Evolutionary conservation across 2,888 invertebrate genomes (phyloP).

Genomic region (Hyposoter dolosus): DNA sequence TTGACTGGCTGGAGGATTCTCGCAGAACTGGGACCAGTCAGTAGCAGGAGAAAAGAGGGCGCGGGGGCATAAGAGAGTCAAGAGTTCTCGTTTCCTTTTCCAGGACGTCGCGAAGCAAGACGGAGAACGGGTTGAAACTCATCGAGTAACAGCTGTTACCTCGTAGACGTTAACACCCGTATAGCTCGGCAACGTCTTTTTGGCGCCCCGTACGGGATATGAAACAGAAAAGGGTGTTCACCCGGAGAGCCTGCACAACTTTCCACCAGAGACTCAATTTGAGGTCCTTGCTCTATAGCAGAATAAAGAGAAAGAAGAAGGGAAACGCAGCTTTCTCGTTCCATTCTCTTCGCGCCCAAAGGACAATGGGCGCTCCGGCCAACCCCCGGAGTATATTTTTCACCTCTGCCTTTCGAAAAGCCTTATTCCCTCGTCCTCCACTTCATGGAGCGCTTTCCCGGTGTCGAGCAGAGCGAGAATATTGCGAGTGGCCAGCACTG

Average conservation of each 20-base stretch:
- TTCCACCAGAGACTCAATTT: slow-evolving; percentile 55
- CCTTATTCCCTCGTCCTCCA: slow-evolving; percentile 5
- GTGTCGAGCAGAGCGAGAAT: slow-evolving; percentile 23
- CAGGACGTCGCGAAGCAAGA: neutral
- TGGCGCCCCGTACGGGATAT: neutral
- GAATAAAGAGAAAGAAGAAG: slow-evolving; percentile 16
- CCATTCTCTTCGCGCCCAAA: slow-evolving; percentile 37
- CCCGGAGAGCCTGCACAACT: slow-evolving; percentile 46
- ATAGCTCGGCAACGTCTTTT: slow-evolving; percentile 20
- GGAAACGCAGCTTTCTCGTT: slow-evolving; percentile 34
- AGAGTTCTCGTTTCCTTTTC: neutral
- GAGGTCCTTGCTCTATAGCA: slow-evolving; percentile 1
- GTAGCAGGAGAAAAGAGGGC: no score
- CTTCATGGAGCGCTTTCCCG: slow-evolving; percentile 47
- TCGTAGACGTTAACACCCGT: slow-evolving; percentile 64
- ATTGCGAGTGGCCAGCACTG: slow-evolving; percentile 44
- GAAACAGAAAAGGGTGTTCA: slow-evolving; percentile 28
- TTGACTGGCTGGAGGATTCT: slow-evolving; percentile 63
- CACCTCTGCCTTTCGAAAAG: slow-evolving; percentile 22
- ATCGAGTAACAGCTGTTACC: slow-evolving; percentile 65
- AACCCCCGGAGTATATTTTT: slow-evolving; percentile 46
- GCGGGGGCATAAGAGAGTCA: neutral
- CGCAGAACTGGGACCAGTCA: neutral
- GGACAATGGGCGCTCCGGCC: slow-evolving; percentile 54
- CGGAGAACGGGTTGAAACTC: slow-evolving; percentile 53